Conservation (phyloP, 2,797 vertebrate genomes). For the Amblyopsis hoosieri region DNA sequence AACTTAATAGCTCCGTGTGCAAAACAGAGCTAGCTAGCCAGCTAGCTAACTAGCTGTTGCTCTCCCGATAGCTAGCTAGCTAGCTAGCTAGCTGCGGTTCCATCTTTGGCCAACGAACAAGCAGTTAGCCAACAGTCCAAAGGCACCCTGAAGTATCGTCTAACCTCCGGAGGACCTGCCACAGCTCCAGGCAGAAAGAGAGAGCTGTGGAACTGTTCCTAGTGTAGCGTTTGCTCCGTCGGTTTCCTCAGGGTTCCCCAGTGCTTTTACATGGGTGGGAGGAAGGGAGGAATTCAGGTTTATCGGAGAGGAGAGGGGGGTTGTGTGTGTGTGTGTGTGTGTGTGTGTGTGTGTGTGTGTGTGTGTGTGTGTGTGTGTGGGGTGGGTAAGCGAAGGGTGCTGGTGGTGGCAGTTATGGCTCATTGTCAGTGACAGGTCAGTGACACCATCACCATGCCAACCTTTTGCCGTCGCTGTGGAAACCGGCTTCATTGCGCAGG, state of each 20-base stretch:
- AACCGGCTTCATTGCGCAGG: slow-evolving; percentile 63
- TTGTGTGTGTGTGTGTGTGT: not conserved
- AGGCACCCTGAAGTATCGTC: slow-evolving; percentile 37
- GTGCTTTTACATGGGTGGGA: slow-evolving; percentile 9
- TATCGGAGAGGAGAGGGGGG: slow-evolving; percentile 10
- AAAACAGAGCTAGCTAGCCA: too few species aligned
- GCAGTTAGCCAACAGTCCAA: slow-evolving; percentile 8
- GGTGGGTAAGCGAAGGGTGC: too few species aligned
- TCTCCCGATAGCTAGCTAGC: too few species aligned
- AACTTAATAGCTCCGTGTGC: too few species aligned
- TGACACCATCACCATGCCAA: slow-evolving; percentile 76
- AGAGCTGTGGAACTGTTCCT: slow-evolving; percentile 32
- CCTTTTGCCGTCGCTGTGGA: slow-evolving; percentile 65
- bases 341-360: not conserved
- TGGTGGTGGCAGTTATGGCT: slow-evolving; percentile 35
- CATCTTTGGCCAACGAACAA: too few species aligned
- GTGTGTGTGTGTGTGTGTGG: too few species aligned
- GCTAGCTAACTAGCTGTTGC: too few species aligned
- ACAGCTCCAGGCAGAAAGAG: not conserved
- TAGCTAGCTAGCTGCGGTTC: too few species aligned
- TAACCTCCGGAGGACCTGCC: slow-evolving; percentile 33
- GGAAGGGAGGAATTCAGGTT: slow-evolving; percentile 47
- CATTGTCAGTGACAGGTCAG: slow-evolving; percentile 72
- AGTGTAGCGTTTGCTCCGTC: slow-evolving; percentile 1
- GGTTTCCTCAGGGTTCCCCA: slow-evolving; percentile 38